phyloP scores from a whole-genome alignment of 2,797 vertebrate genomes.

The Novumbra hubbsi region DNA sequence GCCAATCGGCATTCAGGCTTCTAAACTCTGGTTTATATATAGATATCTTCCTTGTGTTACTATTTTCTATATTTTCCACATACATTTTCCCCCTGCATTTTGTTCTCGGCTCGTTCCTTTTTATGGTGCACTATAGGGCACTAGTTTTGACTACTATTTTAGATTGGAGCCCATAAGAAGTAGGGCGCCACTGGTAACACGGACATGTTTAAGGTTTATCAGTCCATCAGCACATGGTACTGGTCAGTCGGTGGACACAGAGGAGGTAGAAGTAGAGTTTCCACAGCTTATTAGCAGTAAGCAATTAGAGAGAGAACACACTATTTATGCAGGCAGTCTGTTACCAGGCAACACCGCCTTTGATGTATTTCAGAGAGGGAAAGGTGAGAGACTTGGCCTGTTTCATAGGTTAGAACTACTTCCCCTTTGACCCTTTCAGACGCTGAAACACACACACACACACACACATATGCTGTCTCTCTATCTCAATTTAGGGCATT shows the following conservation, averaged over 20 bases:
- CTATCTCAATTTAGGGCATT: too few species aligned
- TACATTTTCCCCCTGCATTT: too few species aligned
- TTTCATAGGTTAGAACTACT: too few species aligned
- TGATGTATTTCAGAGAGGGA: not conserved
- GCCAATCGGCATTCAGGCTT: too few species aligned
- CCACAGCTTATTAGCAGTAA: constrained; percentile 31
- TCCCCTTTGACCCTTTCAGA: too few species aligned
- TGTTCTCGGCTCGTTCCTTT: too few species aligned
- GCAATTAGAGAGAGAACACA: constrained; percentile 29
- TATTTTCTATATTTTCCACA: too few species aligned
- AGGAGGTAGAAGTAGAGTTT: constrained; percentile 21
- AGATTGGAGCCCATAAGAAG: not conserved
- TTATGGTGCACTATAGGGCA: not conserved
- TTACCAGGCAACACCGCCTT: constrained; percentile 43
- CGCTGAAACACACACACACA: too few species aligned
- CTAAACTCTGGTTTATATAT: too few species aligned
- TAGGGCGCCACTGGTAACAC: not conserved
- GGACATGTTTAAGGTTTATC: not conserved
- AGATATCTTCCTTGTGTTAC: too few species aligned
- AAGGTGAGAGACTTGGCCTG: not conserved
- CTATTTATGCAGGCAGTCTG: constrained; percentile 26
- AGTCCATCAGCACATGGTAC: not conserved
- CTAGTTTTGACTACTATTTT: not conserved
- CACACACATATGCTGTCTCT: too few species aligned
- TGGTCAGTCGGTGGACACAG: too few species aligned